Base-by-base conservation (phyloP, 2,113 vertebrate genomes). In the Vidua macroura region DNA sequence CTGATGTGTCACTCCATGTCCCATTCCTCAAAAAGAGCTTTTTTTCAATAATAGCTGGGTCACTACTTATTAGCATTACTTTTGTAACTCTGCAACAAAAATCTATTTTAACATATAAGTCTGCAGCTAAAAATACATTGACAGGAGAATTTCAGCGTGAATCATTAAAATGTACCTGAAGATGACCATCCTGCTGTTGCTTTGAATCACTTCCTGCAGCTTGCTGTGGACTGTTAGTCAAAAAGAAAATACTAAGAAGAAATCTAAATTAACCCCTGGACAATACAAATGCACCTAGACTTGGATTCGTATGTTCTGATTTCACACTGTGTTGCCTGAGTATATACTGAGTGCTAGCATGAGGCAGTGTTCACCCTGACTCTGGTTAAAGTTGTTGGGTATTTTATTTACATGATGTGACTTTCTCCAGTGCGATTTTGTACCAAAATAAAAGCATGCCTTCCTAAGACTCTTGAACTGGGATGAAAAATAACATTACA, bases 231-330 rank as follows among this genome's bases (percentile, higher is more conserved):
- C 49, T 55, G 33, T 67, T 86, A 79, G 66, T 55, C 31, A 81
- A 70, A 92, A 83, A 68, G 35, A 70, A 92, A 95, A 59, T 28
- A 59, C 11, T 4, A 44, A 74, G 51, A 89, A 87, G 46, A 88
- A 90, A 44, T 55, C n/a, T 74, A 78, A 94, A 90, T 95, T 92
- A 92, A 56, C 76, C 87, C 60, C 72, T 81, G 55, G 84, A 76
- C 35, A 83, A 49, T 74, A 88, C 4, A 89, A 92, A 88, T 77
- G 52, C 30, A 90, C 37, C 52, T 80, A 46, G 55, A 53, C 15
- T 81, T 62, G 37, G 37, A 63, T 83, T 94, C 60, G 15, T 69
- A 23, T 13, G 43, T 72, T 68, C 59, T 48, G 67, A 63, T 93
- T 94, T 90, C 85, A 90, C 48, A 83, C 39, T 31, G 56, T 25